Evolutionary conservation across 2,113 vertebrate species (phyloP).

Genomic region (Bubo bubo): DNA sequence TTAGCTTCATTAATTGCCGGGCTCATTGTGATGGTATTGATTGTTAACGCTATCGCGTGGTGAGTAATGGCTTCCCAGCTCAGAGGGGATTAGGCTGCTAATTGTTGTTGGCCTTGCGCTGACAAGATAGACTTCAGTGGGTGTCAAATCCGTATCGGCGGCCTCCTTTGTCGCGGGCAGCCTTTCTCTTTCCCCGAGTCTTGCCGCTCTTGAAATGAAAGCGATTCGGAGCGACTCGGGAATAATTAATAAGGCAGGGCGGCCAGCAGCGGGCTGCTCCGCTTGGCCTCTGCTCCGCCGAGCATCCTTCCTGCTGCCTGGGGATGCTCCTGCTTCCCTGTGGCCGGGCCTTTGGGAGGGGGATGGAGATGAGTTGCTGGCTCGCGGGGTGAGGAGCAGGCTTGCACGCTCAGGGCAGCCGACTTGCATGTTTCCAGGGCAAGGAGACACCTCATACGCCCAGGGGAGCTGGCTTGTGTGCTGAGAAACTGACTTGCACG

Average conservation of each 20-base stretch:
- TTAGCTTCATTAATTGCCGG: constrained; percentile 86
- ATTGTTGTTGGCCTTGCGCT: constrained; percentile 85
- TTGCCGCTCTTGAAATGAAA: neutral
- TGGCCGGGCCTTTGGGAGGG: neutral
- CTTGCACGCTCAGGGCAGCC: neutral
- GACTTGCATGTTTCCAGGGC: rapidly evolving
- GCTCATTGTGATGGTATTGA: constrained; percentile 86
- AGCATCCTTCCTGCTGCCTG: neutral
- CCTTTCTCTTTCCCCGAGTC: constrained; percentile 13
- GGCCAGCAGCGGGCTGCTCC: neutral
- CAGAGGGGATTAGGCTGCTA: constrained; percentile 83
- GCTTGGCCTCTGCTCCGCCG: neutral
- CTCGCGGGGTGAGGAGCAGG: rapidly evolving
- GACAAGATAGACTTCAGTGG: constrained; percentile 81
- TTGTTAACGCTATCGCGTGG: constrained; percentile 79
- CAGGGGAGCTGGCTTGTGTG: too few relatives aligned
- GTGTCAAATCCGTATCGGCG: constrained; percentile 64
- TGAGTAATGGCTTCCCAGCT: constrained; percentile 82
- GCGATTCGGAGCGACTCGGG: constrained; percentile 5
- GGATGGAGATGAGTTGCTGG: neutral
- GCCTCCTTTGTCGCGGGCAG: constrained; percentile 65
- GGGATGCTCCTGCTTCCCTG: neutral
- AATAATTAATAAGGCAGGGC: constrained; percentile 13
- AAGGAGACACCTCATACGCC: neutral
- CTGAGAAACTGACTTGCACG: neutral